Evolutionary conservation across 2,797 vertebrate species (phyloP).

Genomic region (Neomorphus geoffroyi): DNA sequence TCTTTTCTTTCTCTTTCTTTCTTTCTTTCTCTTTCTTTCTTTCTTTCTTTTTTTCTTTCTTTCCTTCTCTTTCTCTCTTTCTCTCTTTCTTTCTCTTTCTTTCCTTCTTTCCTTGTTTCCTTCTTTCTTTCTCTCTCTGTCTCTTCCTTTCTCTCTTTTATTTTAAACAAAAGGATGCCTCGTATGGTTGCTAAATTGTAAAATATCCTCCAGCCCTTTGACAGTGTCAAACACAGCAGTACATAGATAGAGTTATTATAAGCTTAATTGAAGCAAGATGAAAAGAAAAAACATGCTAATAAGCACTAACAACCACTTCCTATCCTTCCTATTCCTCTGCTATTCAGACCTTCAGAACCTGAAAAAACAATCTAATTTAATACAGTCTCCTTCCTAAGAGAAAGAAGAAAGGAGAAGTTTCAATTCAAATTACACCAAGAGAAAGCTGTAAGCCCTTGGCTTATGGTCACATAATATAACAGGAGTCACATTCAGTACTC

Average conservation of each 20-base stretch:
- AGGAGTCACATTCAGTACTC: background rate
- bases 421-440: background rate
- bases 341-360: background rate
- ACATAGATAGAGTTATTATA: conserved; percentile 15
- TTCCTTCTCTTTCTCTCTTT: too few species aligned
- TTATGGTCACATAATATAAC: background rate
- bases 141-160: too few species aligned
- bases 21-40: background rate
- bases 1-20: background rate
- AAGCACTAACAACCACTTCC: background rate
- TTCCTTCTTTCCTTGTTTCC: too few species aligned
- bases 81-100: too few species aligned
- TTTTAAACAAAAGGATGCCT: background rate
- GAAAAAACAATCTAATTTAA: background rate
- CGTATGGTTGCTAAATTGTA: background rate
- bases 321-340: background rate
- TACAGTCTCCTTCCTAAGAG: background rate
- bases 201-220: background rate
- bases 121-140: too few species aligned
- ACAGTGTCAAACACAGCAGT: background rate
- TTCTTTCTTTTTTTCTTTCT: too few species aligned
- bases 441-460: background rate
- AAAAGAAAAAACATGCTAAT: conserved; percentile 27
- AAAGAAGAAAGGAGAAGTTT: background rate
- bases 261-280: background rate